Evolutionary conservation across 2,113 vertebrate genomes (phyloP), one percentile per base, ranked within the genome.

Genomic region (Cacatua alba): DNA sequence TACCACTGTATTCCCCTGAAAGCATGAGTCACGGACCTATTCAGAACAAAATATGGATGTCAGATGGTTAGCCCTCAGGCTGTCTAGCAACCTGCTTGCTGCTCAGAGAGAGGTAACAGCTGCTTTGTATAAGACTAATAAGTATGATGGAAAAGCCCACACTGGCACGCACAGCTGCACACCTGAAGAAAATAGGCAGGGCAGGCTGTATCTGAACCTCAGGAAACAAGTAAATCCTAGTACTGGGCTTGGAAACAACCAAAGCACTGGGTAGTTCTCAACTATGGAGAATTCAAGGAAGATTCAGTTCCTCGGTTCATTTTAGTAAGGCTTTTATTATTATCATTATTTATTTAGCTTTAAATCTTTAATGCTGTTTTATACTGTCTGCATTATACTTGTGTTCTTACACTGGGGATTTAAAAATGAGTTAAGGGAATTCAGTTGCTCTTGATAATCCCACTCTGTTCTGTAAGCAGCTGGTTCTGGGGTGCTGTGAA

Each of bases 1-100:
- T 92, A 51, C 67, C 25, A 20, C 55, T 85, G 77, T 75, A 91
- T 92, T 93, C 72, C 94, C 94, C 80, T 92, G 93, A 69, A 96
- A 86, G 85, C 74, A 51, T 77, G 92, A 96, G 95, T 96, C 79
- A 68, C 3, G 7, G 82, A 78, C 77, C 82, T 74, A 92, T 68
- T 81, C 92, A 93, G 91, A 97, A 88, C 95, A 68, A 97, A 96
- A 96, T 92, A 94, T 91, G 93, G 89, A 69, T 83, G 88, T 97
- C 86, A 96, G 93, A 95, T 94, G 94, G 91, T 79, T 41, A 57
- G 81, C 86, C 92, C 80, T 91, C 90, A 94, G 95, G 92, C 94
- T 82, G 74, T 82, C 93, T 91, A 82, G 95, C 82, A 90, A 95
- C 94, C 88, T 86, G 88, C 87, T 93, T 70, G 52, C 83, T 84